These are phyloP conservation scores for Morphnarchus princeps DNA, from an alignment of 2,113 vertebrate genomes.

Conservation along the genomic window DNA sequence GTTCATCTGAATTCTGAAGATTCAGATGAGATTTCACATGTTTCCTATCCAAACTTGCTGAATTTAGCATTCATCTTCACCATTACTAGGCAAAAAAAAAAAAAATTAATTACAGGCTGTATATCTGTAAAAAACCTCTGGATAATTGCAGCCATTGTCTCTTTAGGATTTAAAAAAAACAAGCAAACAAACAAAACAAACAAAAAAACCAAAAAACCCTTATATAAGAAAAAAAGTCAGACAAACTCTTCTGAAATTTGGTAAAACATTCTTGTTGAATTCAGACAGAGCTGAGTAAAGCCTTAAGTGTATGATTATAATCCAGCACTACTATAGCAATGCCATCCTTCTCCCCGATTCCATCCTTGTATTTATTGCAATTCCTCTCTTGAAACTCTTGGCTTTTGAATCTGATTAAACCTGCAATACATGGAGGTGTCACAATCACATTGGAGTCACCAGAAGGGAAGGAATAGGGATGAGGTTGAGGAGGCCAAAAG, in stretches of 20 bases:
- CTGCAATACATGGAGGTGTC: not conserved
- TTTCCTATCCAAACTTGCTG: not conserved
- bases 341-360: not conserved
- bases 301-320: not conserved
- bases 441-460: not conserved
- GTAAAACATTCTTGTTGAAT: not conserved
- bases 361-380: not conserved
- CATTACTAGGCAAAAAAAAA: not conserved
- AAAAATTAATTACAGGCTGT: not conserved
- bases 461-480: not conserved
- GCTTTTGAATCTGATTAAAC: not conserved
- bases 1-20: not conserved
- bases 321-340: not conserved
- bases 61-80: not conserved
- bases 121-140: not conserved
- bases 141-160: not conserved
- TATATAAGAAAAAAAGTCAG: not conserved
- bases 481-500: not conserved
- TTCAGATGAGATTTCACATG: not conserved
- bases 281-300: not conserved
- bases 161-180: not conserved
- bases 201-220: fast-evolving
- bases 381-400: not conserved
- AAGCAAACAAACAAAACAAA: not conserved
- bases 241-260: not conserved